Conservation (phyloP, 2,797 vertebrate genomes). For the Anniella stebbinsi region DNA sequence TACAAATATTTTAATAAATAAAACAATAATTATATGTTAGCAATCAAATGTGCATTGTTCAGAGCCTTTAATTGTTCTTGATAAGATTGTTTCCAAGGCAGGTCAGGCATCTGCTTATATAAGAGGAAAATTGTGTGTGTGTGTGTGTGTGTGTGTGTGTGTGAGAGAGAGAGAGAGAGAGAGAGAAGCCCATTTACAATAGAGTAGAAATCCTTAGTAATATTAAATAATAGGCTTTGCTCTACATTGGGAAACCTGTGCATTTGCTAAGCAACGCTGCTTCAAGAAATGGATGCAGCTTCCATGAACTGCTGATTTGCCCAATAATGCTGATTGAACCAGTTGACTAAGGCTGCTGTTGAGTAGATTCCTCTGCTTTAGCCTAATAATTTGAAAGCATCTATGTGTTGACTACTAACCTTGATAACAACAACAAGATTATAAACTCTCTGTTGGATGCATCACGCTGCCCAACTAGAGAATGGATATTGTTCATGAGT, state of each 20-base stretch:
- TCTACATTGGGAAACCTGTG: neutral
- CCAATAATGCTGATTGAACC: neutral
- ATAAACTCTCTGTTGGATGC: neutral
- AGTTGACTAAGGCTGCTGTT: neutral
- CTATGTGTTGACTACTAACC: neutral
- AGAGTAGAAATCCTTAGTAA: neutral
- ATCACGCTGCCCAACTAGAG: neutral
- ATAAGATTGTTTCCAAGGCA: neutral
- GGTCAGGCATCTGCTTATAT: slow-evolving; percentile 18
- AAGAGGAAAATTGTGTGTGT: neutral
- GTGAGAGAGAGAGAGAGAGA: no score
- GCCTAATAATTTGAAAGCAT: neutral
- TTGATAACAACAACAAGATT: no score
- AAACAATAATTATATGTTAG: slow-evolving; percentile 8
- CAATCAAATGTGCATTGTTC: neutral
- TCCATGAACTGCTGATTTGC: neutral
- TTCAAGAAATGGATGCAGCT: neutral
- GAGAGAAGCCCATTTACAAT: neutral
- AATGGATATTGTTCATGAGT: neutral
- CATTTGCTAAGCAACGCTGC: fast-evolving
- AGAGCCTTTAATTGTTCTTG: neutral
- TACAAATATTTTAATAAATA: no score
- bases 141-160: neutral
- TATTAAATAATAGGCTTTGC: neutral
- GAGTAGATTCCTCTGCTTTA: slow-evolving; percentile 1